A percentile compares a stretch with the other conserved stretches of the same genome.
Evolutionary conservation across 2,888 invertebrate genomes (phyloP).

Genomic region (Conchocele bisecta): DNA sequence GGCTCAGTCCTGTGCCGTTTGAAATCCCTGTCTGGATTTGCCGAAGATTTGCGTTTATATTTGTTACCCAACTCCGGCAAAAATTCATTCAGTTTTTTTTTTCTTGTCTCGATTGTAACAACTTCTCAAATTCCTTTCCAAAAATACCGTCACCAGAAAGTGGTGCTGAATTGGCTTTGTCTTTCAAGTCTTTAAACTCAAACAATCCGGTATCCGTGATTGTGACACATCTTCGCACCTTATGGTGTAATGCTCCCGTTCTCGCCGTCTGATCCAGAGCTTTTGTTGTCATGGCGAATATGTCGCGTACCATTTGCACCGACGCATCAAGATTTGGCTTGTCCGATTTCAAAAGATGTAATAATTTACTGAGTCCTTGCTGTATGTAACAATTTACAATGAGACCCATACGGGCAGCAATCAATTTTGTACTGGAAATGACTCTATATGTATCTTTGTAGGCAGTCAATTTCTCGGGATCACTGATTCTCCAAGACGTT

Average conservation of each 20-base stretch:
- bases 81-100: conserved; percentile 30
- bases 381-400: conserved; percentile 23
- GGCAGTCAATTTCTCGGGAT: conserved; percentile 16
- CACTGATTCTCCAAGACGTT: conserved; percentile 13
- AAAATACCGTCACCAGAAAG: conserved; percentile 28
- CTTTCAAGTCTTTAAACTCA: conserved; percentile 24
- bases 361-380: conserved; percentile 16
- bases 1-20: neutral
- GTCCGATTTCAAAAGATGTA: neutral
- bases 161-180: conserved; percentile 13
- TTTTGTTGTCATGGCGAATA: conserved; percentile 40
- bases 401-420: conserved; percentile 26
- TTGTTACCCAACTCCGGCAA: conserved; percentile 6
- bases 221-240: conserved; percentile 10
- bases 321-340: conserved; percentile 12
- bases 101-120: conserved; percentile 34
- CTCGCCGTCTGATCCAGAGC: conserved; percentile 22
- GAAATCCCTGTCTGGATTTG: neutral
- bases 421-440: conserved; percentile 12
- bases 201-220: conserved; percentile 31
- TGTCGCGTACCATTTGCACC: conserved; percentile 30
- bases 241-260: conserved; percentile 33
- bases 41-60: neutral
- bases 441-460: too few relatives aligned
- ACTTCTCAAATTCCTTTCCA: conserved; percentile 20